These are phyloP conservation scores for Drosophila paulistorum DNA, from an alignment of 1,140 invertebrate species.

Conservation along the genomic window DNA sequence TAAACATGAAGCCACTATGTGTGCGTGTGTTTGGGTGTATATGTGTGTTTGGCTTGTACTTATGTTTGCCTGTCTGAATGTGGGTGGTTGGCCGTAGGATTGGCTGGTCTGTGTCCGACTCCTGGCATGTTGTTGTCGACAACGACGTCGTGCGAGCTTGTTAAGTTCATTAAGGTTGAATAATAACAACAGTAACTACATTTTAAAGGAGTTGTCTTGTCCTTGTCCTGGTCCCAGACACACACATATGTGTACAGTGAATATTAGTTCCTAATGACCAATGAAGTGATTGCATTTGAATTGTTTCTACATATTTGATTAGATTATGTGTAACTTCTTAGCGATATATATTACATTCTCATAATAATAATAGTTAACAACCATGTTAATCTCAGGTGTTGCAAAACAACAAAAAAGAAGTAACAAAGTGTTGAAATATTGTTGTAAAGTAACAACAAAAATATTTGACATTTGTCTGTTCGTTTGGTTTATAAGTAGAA, in stretches of 20 bases:
- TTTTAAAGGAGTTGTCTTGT: slow-evolving; percentile 74
- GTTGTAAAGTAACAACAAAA: too few relatives aligned
- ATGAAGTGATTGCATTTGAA: too few relatives aligned
- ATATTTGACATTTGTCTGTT: too few relatives aligned
- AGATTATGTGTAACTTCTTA: too few relatives aligned
- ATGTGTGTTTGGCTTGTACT: slow-evolving; percentile 50
- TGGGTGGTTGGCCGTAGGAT: slow-evolving; percentile 28
- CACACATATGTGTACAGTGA: slow-evolving; percentile 21
- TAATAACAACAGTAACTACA: slow-evolving; percentile 80
- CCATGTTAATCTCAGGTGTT: too few relatives aligned
- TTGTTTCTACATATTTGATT: too few relatives aligned
- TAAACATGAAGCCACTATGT: slow-evolving; percentile 24
- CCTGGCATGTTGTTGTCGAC: slow-evolving; percentile 41
- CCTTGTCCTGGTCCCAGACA: slow-evolving; percentile 29
- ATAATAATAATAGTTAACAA: too few relatives aligned
- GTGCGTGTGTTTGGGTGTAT: slow-evolving; percentile 27
- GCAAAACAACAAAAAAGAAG: too few relatives aligned
- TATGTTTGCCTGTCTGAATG: slow-evolving; percentile 40
- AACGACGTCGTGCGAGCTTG: slow-evolving; percentile 61
- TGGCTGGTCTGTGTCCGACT: slow-evolving; percentile 48
- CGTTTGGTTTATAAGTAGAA: too few relatives aligned
- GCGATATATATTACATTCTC: too few relatives aligned
- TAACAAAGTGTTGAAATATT: too few relatives aligned
- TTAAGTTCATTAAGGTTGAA: slow-evolving; percentile 80
- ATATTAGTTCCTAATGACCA: too few relatives aligned